Base-by-base conservation (phyloP, 1,140 invertebrate species). In the Drosophila mauritiana region DNA sequence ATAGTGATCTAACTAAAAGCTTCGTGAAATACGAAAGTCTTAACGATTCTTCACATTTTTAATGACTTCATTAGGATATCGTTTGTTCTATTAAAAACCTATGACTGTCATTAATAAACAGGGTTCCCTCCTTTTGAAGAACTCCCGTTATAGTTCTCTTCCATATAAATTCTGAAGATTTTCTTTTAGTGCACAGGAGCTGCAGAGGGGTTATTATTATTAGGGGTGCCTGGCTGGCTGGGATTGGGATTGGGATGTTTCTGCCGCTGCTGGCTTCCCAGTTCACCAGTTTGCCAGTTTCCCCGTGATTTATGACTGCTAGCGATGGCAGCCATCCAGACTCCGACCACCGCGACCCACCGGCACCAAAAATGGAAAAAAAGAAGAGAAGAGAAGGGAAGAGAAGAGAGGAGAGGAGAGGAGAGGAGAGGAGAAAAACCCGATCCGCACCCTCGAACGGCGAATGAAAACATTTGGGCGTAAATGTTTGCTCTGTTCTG, bases 401-500 rank as follows among this genome's bases (percentile, higher is more conserved):
- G 17, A 17, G 17, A 17, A 17, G 17, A 17, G 17, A 17, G 1
- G 17, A 37, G 12, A 13, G 0, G 12, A 12, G 12, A 37, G 8
- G 15, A 7, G 7, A n/a, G 2, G 1, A 7, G n/a, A 15, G 10
- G n/a, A 17, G n/a, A 45, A 34, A 34, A 51, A 51, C 27, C 27
- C 48, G 13, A 15, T 51, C 48, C 43, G 51, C 54, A 37, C 39
- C 49, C 46, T 22, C 20, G 40, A 17, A 57, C 36, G 36, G 48
- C 83, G 84, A 83, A 88, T 89, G 77, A 89, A 88, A 88, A 84
- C 84, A 91, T 83, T 84, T 91, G 90, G 90, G 90, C 90, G 90
- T 91, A 90, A 91, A 91, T 91, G 90, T 91, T 91, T 91, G 90
- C 74, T 84, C 90, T 91, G 90, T 90, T 90, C 80, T 91, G 90